Base-by-base conservation (phyloP, 30 jellyfish, hydroid and myxozoan genomes). In the Calvadosia cruxmelitensis region DNA sequence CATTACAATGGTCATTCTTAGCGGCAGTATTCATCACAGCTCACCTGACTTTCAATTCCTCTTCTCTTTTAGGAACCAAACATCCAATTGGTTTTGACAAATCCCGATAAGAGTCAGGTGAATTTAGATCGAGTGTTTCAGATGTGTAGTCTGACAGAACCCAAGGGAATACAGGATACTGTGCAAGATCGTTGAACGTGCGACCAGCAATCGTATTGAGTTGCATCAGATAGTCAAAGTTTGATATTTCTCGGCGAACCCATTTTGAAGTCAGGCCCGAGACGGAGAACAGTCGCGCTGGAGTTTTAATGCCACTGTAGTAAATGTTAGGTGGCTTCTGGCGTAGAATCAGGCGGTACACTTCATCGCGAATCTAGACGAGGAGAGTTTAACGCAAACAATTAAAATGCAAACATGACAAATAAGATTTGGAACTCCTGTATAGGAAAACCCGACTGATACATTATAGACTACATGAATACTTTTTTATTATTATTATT, bases 81-180 rank as follows among this genome's bases (percentile, higher is more conserved):
- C 94, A 93, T 36, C 97, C 97, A 66, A 87, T 78, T 29, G 97
- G 97, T 53, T 77, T 81, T 1, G 89, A 69, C 42, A 87, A 53
- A 65, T 87, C 97, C 31, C 97, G 71, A 32, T 67, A 87, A 24
- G 76, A 73, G 26, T 81, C 79, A 1, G 83, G 92, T 61, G 79
- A 50, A 1, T 70, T 68, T 42, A 87, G 69, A 70, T 87, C 94
- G 33, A 87, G 72, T 13, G 66, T 74, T 3, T 66, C 92, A 23
- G 95, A 82, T 34, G 69, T 78, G 52, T 82, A 90, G 51, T 90
- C 95, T 24, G 86, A 61, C 1, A 90, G 31, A 29, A 90, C 86
- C 98, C 98, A 90, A 1, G 98, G 98, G 63, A 90, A 83, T 5
- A 90, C 94, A 3, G 98, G 98, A 69, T 90, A 90, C 80, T 90